phyloP scores from a whole-genome alignment of 2,797 vertebrate species.

The Argyrosomus regius region DNA sequence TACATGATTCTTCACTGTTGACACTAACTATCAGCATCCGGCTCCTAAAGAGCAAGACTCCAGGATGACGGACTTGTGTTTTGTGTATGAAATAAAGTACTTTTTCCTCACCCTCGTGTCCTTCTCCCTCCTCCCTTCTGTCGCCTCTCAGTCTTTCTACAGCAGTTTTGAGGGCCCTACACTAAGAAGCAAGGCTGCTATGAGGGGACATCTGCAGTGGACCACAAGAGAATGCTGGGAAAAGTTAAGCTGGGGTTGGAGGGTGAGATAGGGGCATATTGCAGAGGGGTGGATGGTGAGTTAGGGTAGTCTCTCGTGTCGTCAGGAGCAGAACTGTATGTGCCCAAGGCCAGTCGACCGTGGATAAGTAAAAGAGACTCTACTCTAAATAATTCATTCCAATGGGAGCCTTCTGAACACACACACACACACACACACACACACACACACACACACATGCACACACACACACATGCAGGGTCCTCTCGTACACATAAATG shows the following conservation, averaged over 20 bases:
- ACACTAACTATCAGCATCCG: conserved; percentile 43
- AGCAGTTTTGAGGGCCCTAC: background rate
- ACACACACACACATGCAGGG: conserved; percentile 47
- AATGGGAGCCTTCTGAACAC: conserved; percentile 70
- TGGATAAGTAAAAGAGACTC: conserved; percentile 84
- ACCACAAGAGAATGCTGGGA: conserved; percentile 39
- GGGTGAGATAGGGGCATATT: conserved; percentile 54
- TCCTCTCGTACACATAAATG: conserved; percentile 51
- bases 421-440: conserved; percentile 32
- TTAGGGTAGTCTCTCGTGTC: conserved; percentile 70
- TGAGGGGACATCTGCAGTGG: conserved; percentile 26
- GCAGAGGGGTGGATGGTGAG: conserved; percentile 53
- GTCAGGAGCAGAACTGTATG: conserved; percentile 66
- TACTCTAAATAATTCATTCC: conserved; percentile 83
- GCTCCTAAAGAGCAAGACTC: conserved; percentile 49
- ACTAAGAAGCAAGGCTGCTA: background rate
- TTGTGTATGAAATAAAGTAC: background rate
- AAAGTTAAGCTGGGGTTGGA: conserved; percentile 30
- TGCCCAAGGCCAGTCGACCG: conserved; percentile 70
- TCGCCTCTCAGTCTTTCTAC: conserved; percentile 6
- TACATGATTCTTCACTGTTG: conserved; percentile 70
- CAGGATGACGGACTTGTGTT: conserved; percentile 12
- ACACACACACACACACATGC: conserved; percentile 46
- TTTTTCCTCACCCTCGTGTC: background rate
- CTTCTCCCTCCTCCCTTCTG: background rate